Conservation (phyloP, 2,888 invertebrate species). For the Dynastes tityus region DNA sequence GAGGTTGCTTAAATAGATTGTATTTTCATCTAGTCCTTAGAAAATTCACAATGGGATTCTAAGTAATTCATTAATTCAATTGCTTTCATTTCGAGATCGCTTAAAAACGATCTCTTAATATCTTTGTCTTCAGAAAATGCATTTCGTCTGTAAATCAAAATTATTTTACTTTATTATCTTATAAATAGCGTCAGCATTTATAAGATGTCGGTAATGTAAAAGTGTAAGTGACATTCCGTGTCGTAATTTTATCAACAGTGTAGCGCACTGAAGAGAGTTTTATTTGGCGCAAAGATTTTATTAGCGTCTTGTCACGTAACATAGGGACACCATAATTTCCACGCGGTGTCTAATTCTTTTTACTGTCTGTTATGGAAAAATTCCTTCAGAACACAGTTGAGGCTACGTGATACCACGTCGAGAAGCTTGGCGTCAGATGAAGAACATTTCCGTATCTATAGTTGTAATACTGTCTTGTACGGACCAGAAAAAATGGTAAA, state of each 20-base stretch:
- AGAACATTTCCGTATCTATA: constrained; percentile 28
- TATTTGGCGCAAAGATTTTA: constrained; percentile 2
- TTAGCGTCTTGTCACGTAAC: neutral
- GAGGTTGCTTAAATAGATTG: too few species aligned
- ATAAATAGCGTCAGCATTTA: too few species aligned
- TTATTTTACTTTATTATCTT: too few species aligned
- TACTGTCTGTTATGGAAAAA: constrained; percentile 29
- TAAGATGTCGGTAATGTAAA: too few species aligned
- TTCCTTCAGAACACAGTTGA: constrained; percentile 21
- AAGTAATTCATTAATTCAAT: too few species aligned
- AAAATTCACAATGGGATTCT: too few species aligned
- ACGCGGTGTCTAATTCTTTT: constrained; percentile 29
- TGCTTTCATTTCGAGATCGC: too few species aligned
- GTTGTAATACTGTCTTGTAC: neutral
- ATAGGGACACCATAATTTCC: constrained; percentile 32
- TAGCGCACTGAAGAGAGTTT: neutral
- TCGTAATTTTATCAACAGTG: neutral
- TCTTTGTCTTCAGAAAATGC: too few species aligned
- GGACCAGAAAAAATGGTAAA: neutral
- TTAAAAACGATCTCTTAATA: too few species aligned
- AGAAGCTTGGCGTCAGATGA: constrained; percentile 29
- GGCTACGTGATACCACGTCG: constrained; percentile 30
- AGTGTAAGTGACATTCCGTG: too few species aligned
- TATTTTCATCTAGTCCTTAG: too few species aligned
- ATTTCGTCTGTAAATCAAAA: too few species aligned